These are phyloP conservation scores for Maccullochella peelii DNA, from an alignment of 2,113 vertebrate genomes.

Conservation along the genomic window DNA sequence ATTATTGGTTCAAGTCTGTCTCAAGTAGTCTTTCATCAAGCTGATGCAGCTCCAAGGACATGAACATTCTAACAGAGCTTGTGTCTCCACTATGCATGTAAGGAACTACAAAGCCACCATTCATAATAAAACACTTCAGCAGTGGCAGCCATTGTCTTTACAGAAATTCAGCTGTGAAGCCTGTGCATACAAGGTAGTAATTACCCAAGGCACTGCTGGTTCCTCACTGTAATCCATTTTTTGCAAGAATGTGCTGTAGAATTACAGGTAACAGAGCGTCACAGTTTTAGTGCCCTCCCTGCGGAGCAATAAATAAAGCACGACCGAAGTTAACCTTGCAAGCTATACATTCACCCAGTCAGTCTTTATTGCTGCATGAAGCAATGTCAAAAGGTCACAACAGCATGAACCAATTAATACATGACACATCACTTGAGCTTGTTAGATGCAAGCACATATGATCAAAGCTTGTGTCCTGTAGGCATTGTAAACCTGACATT, in stretches of 20 bases:
- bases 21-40: background rate
- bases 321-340: background rate
- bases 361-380: constrained; percentile 25
- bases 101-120: constrained; percentile 54
- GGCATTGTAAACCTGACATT: background rate
- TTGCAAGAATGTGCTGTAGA: background rate
- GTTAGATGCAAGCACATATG: background rate
- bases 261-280: background rate
- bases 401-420: background rate
- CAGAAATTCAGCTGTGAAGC: constrained; percentile 15
- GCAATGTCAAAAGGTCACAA: constrained; percentile 70
- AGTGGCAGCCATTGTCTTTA: constrained; percentile 41
- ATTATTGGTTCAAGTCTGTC: background rate
- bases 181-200: background rate
- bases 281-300: background rate
- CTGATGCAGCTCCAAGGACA: background rate
- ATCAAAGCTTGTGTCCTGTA: background rate
- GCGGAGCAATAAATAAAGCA: background rate
- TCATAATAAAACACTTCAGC: constrained; percentile 40
- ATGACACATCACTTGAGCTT: background rate
- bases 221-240: background rate
- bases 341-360: background rate
- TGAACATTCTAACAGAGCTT: background rate
- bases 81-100: background rate
- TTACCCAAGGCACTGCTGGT: background rate